Evolutionary conservation across 2,888 invertebrate genomes (phyloP).

Genomic region (Aphidoletes aphidimyza): DNA sequence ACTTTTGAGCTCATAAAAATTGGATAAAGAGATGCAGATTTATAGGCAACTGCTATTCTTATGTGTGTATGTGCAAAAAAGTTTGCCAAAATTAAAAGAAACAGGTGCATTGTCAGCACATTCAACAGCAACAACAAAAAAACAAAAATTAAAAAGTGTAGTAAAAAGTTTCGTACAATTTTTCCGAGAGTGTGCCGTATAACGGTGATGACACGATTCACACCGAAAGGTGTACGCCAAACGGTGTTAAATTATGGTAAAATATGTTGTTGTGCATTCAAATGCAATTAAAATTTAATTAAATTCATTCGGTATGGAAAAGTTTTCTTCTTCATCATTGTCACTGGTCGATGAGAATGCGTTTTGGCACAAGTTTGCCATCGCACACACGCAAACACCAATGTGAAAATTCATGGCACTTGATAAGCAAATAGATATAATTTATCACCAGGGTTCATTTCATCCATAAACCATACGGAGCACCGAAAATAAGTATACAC

Average conservation of each 20-base stretch:
- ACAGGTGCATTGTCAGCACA: conserved; percentile 17
- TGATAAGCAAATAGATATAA: conserved; percentile 23
- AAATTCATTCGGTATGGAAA: conserved; percentile 38
- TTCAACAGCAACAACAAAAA: background rate
- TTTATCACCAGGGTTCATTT: conserved; percentile 4
- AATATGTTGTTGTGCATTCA: conserved; percentile 43
- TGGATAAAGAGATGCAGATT: background rate
- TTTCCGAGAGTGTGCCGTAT: background rate
- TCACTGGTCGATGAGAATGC: background rate
- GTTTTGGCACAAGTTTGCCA: too few species aligned
- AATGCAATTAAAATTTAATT: conserved; percentile 51
- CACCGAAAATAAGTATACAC: too few species aligned
- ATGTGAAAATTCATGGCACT: background rate
- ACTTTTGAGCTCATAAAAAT: background rate
- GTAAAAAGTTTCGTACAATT: background rate
- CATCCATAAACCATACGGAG: background rate
- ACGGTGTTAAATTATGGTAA: conserved; percentile 27
- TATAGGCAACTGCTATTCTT: background rate
- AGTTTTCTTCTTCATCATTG: conserved; percentile 35
- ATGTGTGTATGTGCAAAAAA: too few species aligned
- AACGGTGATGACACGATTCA: background rate
- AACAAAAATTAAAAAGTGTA: background rate
- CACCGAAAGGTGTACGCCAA: background rate
- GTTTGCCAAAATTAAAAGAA: background rate
- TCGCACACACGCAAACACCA: too few species aligned